Conservation (phyloP, 1,140 invertebrate genomes). For the Lasioglossum baleicum region DNA sequence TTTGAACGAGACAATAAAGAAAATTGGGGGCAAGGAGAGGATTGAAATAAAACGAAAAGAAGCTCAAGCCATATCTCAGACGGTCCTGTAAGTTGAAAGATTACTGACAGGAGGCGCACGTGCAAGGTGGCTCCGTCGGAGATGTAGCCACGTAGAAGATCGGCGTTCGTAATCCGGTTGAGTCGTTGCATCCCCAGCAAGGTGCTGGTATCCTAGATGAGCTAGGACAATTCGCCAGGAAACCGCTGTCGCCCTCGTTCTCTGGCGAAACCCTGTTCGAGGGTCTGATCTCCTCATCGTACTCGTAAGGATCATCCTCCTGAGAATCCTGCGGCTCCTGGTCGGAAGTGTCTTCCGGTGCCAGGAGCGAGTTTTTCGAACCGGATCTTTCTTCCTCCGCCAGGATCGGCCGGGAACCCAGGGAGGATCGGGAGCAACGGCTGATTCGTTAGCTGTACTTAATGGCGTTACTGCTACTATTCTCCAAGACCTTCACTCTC, state of each 20-base stretch:
- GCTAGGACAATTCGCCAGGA: conserved; percentile 31
- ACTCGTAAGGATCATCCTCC: conserved; percentile 81
- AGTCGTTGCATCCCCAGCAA: conserved; percentile 67
- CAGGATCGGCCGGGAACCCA: conserved; percentile 54
- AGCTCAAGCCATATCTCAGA: conserved; percentile 19
- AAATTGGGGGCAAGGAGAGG: neutral
- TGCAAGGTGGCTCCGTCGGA: conserved; percentile 70
- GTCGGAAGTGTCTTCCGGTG: conserved; percentile 48
- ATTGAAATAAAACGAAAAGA: conserved; percentile 8
- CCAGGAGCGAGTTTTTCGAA: conserved; percentile 44
- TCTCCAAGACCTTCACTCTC: conserved; percentile 30
- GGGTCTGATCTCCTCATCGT: conserved; percentile 79
- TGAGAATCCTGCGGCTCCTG: conserved; percentile 52
- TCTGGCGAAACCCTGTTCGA: conserved; percentile 17
- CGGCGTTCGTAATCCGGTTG: conserved; percentile 60
- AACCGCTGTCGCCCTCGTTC: neutral
- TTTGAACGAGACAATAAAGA: too few relatives aligned
- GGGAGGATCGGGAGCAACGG: conserved; percentile 45
- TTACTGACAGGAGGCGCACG: conserved; percentile 71
- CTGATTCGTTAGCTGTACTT: conserved; percentile 50
- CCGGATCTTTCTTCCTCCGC: conserved; percentile 52
- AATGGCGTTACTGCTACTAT: neutral
- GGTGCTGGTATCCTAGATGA: conserved; percentile 55
- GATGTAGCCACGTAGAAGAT: conserved; percentile 74
- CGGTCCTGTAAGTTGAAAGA: conserved; percentile 1